Base-by-base conservation (phyloP, 1,140 invertebrate species). In the Cecropterus lyciades region DNA sequence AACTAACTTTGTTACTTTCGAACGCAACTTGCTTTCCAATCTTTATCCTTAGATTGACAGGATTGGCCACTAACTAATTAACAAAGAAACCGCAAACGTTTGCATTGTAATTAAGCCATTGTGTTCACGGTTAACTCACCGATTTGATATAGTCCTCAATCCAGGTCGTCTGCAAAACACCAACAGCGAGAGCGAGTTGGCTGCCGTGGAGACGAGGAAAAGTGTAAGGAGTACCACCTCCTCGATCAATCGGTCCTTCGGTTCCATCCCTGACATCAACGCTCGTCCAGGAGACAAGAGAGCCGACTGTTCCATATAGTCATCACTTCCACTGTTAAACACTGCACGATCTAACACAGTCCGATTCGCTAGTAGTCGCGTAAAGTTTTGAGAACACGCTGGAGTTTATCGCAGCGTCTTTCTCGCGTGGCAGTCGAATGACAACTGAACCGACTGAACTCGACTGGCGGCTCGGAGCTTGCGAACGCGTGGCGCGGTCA, bases 121-220 rank as follows among this genome's bases (percentile, higher is more conserved):
- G 71, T 51, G 48, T 53, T 51, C 14, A 30, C 48, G 24, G n/a
- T 27, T 24, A 72, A 83, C 89, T 85, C 79, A 93, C 92, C 91
- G 82, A 85, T 93, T 92, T 37, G 92, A 92, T 65, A 92, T 89
- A 75, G 92, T 93, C 72, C 92, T 89, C 45, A 92, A 80, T 51
- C 88, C 88, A 15, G 92, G 91, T 69, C 91, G 84, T 65, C 87
- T 68, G 76, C 84, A 91, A 80, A 93, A 92, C 33, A 92, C 91
- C 64, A 92, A 75, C 45, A 93, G 77, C 16, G 92, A 85, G 70
- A 93, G 73, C 33, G 88, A 89, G 70, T 93, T 93, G 59, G 88
- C 89, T 65, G 85, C 89, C 24, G 89, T 82, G 15, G 91, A 91
- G 43, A 92, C 80, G 69, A 93, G 71, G 70, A 92, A 91, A 60